phyloP scores from a whole-genome alignment of 1,140 invertebrate species.

The Drosophila sucinea region DNA sequence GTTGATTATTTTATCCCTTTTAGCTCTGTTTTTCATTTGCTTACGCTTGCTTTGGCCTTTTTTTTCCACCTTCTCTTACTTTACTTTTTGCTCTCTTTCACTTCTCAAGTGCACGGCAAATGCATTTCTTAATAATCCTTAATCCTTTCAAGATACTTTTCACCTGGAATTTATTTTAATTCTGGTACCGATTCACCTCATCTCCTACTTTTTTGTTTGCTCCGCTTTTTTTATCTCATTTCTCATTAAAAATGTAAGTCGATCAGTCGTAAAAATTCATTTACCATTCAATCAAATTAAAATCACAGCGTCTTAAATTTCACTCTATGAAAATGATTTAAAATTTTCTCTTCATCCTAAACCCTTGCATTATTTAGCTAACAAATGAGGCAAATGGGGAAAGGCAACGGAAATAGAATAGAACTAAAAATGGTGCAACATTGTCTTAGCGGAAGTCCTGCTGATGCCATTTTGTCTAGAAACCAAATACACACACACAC shows the following conservation, averaged over 20 bases:
- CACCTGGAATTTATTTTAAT: constrained; percentile 12
- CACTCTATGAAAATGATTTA: constrained; percentile 31
- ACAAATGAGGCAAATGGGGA: not conserved
- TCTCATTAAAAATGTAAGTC: constrained; percentile 56
- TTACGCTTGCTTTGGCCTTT: constrained; percentile 10
- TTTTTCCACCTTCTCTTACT: not conserved
- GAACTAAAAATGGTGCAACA: constrained; percentile 28
- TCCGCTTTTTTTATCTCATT: constrained; percentile 34
- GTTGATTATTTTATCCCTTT: constrained; percentile 59
- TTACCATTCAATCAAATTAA: constrained; percentile 52
- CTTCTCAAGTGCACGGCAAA: constrained; percentile 23
- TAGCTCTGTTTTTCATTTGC: constrained; percentile 58
- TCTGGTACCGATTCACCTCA: constrained; percentile 44
- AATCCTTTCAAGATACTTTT: constrained; percentile 35
- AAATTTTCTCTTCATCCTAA: constrained; percentile 10
- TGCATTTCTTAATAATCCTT: constrained; percentile 66
- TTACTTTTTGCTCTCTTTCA: constrained; percentile 8
- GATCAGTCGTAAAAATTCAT: constrained; percentile 67
- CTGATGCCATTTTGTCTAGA: constrained; percentile 37
- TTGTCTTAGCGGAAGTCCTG: constrained; percentile 32
- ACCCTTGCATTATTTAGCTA: constrained; percentile 19
- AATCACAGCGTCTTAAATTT: constrained; percentile 40
- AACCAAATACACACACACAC: not conserved
- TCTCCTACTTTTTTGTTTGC: not conserved
- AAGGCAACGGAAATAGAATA: not conserved